These are phyloP conservation scores for Parochlus steinenii DNA, from an alignment of 2,888 invertebrate genomes.

Conservation along the genomic window DNA sequence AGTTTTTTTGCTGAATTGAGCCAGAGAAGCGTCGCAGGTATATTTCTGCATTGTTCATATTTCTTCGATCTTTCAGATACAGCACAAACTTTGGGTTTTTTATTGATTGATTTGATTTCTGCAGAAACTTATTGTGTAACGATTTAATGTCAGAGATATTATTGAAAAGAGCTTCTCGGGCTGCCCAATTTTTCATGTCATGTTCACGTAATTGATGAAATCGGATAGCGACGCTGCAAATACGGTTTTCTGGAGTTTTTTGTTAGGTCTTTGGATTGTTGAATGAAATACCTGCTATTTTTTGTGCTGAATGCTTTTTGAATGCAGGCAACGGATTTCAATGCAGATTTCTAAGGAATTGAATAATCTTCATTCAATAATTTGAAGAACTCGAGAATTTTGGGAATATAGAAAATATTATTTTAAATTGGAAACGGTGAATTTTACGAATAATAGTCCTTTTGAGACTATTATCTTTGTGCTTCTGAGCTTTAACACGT, in stretches of 20 bases:
- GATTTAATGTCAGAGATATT: conserved; percentile 10
- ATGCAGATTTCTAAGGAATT: no score
- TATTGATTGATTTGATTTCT: conserved; percentile 12
- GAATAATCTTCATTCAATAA: no score
- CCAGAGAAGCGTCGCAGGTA: conserved; percentile 12
- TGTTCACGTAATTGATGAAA: conserved; percentile 3
- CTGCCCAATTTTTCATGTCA: conserved; percentile 5
- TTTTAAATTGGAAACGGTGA: no score
- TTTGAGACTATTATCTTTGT: no score
- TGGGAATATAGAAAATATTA: no score
- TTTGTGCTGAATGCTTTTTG: not conserved
- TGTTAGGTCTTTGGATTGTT: not conserved
- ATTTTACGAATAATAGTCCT: no score
- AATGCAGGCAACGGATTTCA: no score
- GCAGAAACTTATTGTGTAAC: conserved; percentile 6
- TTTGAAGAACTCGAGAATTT: no score
- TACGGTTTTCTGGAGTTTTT: not conserved
- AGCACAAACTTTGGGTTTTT: not conserved
- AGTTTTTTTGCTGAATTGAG: not conserved
- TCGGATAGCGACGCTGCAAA: not conserved
- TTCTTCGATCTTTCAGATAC: conserved; percentile 1
- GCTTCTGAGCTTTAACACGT: no score
- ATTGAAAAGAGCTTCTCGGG: not conserved
- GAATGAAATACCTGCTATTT: conserved; percentile 9
- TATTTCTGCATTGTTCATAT: conserved; percentile 2